Base-by-base conservation (phyloP, 2,888 invertebrate species). In the Bursaphelenchus okinawaensis region DNA sequence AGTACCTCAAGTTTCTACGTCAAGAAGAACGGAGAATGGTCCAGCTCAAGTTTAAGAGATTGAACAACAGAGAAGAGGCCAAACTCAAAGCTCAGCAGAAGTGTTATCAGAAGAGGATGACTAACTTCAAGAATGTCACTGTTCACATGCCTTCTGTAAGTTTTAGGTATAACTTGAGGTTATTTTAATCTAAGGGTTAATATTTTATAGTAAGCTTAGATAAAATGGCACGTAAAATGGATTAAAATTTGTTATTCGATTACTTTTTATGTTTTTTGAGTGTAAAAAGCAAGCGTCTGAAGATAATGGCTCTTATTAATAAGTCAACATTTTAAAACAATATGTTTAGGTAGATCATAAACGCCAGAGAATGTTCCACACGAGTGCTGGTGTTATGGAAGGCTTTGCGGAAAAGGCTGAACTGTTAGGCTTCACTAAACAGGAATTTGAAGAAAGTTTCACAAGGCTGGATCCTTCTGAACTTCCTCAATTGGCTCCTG, bases 401-500 rank as follows among this genome's bases (percentile, higher is more conserved):
- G 65, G 56, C 9, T 75, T 73, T 59, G 57, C 62, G 20, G 68
- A 67, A 23, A 73, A 75, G 60, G 65, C 68, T 22, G 70, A 75
- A 54, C 31, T 73, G 23, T 28, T 56, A n/a, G 73, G 66, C 16
- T 57, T 75, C 20, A 51, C 61, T 22, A n/a, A 28, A 6, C 50
- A 69, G 40, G 62, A 68, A n/a, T 75, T 65, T 51, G 64, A 52
- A 24, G 62, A 66, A 12, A 52, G 62, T 9, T 72, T 72, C 56
- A 31, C 50, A 6, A 23, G 31, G 6, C 26, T 73, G 27, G 66
- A 57, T 9, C 23, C 58, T 22, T 61, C 55, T n/a, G 58, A 68
- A 27, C n/a, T 69, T 16, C 54, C 55, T 20, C 58, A 24, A 84
- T 90, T 94, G 68, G 89, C 91, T 0, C 92, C 93, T 0, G 92